A percentile compares a stretch with the other conserved stretches of the same genome.
Evolutionary conservation across 2,113 vertebrate species (phyloP).

Genomic region (Athene cunicularia): DNA sequence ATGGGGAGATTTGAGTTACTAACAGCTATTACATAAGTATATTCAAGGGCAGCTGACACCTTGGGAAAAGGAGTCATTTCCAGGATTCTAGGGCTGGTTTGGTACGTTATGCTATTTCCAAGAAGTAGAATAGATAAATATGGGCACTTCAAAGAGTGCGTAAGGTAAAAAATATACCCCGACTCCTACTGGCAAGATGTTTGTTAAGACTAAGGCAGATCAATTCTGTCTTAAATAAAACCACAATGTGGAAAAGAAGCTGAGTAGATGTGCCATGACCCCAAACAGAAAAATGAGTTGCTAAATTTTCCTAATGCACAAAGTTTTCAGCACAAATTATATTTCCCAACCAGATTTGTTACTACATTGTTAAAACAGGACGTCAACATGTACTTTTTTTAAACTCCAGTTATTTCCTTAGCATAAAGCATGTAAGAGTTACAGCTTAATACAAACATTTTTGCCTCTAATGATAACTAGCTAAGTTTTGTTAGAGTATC

Average conservation of each 20-base stretch:
- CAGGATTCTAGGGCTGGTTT: not conserved
- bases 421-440: not conserved
- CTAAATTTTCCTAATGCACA: not conserved
- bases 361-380: not conserved
- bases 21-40: not conserved
- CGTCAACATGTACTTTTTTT: not conserved
- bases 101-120: not conserved
- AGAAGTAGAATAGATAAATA: not conserved
- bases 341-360: not conserved
- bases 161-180: not conserved
- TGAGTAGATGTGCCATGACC: not conserved
- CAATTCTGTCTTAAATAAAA: not conserved
- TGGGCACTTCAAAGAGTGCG: not conserved
- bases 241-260: not conserved
- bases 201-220: not conserved
- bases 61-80: not conserved
- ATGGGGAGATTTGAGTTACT: not conserved
- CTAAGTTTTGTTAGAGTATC: not conserved
- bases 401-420: not conserved
- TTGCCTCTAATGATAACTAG: not conserved
- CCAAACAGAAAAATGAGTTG: not conserved
- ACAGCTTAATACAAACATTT: not conserved
- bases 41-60: not conserved
- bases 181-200: not conserved
- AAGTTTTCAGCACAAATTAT: not conserved